A percentile compares a stretch with the other conserved stretches of the same genome.
Evolutionary conservation across 2,888 invertebrate genomes (phyloP).

Genomic region (Ennomos quercinarius): DNA sequence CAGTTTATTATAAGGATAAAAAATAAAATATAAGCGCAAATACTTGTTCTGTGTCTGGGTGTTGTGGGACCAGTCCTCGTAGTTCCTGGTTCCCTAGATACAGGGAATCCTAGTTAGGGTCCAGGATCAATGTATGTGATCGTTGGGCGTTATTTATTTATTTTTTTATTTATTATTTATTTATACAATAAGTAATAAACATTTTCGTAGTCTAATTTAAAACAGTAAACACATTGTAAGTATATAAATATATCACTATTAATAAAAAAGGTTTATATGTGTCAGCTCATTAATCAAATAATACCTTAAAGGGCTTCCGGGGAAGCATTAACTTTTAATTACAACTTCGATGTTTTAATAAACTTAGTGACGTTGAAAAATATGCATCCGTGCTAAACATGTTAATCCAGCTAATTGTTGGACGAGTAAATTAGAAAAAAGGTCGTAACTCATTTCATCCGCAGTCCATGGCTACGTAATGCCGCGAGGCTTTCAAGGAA

Average conservation of each 20-base stretch:
- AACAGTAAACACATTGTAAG: not conserved
- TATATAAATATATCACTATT: not conserved
- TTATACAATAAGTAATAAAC: not conserved
- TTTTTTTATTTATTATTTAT: too few relatives aligned
- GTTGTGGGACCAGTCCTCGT: too few relatives aligned
- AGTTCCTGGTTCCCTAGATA: too few relatives aligned
- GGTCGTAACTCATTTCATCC: constrained; percentile 75
- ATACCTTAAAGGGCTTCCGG: constrained; percentile 50
- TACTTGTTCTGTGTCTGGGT: too few relatives aligned
- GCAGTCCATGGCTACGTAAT: constrained; percentile 63
- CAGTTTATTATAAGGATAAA: too few relatives aligned
- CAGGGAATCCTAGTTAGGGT: too few relatives aligned
- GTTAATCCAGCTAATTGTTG: constrained; percentile 79
- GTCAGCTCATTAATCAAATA: constrained; percentile 10
- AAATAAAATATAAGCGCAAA: too few relatives aligned
- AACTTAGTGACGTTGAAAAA: constrained; percentile 66
- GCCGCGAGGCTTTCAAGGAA: constrained; percentile 72
- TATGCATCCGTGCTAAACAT: constrained; percentile 67
- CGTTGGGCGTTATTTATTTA: too few relatives aligned
- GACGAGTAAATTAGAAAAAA: constrained; percentile 79
- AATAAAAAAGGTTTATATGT: not conserved
- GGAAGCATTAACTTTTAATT: constrained; percentile 55
- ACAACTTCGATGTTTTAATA: constrained; percentile 62
- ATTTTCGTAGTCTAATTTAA: not conserved
- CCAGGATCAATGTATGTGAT: too few relatives aligned